Evolutionary conservation across 92 coral and sea anemone genomes (phyloP).

Genomic region (Muricea muricata): DNA sequence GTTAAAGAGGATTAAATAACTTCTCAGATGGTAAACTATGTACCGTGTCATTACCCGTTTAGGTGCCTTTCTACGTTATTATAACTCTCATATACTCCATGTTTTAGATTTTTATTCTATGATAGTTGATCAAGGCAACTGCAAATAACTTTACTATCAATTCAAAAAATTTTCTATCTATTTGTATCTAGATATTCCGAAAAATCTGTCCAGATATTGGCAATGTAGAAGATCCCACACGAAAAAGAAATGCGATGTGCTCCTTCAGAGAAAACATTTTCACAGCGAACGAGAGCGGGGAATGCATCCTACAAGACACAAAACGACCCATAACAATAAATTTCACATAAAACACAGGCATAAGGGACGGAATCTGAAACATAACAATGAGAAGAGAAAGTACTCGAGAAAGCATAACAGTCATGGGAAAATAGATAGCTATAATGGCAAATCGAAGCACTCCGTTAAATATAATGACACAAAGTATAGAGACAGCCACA

Average conservation of each 20-base stretch:
- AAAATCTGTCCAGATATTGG: background rate
- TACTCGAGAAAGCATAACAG: background rate
- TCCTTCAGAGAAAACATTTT: background rate
- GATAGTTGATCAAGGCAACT: too few relatives aligned
- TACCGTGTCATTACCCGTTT: too few relatives aligned
- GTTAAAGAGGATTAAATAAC: too few relatives aligned
- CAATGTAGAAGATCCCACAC: background rate
- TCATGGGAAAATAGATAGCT: background rate
- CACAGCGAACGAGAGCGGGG: background rate
- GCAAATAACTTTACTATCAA: background rate
- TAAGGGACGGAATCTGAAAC: background rate
- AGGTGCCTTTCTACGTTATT: too few relatives aligned
- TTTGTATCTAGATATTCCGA: slow-evolving; percentile 15
- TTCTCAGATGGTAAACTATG: too few relatives aligned
- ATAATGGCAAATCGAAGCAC: background rate
- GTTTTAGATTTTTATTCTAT: too few relatives aligned
- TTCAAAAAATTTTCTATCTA: background rate
- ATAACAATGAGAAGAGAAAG: background rate
- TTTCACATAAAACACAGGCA: background rate
- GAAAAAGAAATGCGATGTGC: background rate
- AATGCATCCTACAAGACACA: background rate
- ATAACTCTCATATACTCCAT: too few relatives aligned
- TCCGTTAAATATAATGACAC: background rate
- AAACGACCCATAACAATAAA: background rate
- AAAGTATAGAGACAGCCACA: background rate